phyloP scores from a whole-genome alignment of 30 jellyfish, hydroid and myxozoan genomes.

The Pseudorhiza aurosa region DNA sequence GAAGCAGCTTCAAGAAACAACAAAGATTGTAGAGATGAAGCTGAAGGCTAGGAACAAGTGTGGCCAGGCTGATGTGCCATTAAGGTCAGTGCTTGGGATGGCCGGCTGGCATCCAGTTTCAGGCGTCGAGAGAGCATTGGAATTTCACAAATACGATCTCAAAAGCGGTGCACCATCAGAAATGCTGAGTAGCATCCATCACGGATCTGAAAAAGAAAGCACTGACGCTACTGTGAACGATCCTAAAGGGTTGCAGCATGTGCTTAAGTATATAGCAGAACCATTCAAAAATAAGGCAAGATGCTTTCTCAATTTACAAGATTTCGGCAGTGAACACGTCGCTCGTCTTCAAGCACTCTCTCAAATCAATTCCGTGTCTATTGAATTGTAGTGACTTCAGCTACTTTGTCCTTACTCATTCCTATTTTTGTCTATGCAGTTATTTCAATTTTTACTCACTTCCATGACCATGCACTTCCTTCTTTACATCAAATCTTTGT shows the following conservation, averaged over 20 bases:
- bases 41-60: neutral
- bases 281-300: constrained; percentile 33
- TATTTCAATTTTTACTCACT: no score
- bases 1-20: neutral
- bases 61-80: constrained; percentile 44
- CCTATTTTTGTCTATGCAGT: no score
- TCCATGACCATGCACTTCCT: no score
- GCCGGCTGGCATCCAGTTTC: constrained; percentile 74
- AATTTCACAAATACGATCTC: constrained; percentile 56
- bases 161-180: constrained; percentile 75
- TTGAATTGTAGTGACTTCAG: no score
- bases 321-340: no score
- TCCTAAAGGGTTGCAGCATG: constrained; percentile 51
- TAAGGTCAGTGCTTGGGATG: constrained; percentile 55
- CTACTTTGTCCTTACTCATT: no score
- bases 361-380: no score
- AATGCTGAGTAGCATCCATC: neutral
- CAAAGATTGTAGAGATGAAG: neutral
- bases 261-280: constrained; percentile 30
- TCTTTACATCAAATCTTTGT: no score
- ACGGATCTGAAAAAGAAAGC: constrained; percentile 67
- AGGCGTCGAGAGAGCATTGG: constrained; percentile 50
- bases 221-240: constrained; percentile 69
- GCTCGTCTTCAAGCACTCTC: no score
- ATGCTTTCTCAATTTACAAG: neutral